Evolutionary conservation across 2,888 invertebrate genomes (phyloP).

Genomic region (Acrobasis suavella): DNA sequence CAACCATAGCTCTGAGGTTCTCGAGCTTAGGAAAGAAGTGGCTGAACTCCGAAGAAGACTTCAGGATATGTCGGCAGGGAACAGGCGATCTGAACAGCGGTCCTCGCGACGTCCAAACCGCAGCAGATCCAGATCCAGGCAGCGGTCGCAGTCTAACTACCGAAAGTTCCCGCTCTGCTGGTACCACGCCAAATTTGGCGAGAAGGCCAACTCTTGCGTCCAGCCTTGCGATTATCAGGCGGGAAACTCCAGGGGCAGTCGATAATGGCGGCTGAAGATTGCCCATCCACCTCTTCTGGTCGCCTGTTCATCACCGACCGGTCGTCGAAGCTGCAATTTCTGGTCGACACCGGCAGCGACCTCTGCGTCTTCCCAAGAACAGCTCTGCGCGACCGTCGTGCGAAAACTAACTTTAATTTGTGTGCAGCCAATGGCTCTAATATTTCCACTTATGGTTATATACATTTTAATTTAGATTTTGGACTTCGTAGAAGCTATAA

Average conservation of each 20-base stretch:
- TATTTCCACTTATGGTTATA: neutral
- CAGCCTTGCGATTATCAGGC: neutral
- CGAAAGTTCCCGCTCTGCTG: neutral
- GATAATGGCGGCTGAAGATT: neutral
- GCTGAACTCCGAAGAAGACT: no score
- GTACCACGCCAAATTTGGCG: neutral
- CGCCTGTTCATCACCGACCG: neutral
- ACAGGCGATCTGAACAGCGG: no score
- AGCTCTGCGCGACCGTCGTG: neutral
- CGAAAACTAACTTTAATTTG: neutral
- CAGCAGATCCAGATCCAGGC: no score
- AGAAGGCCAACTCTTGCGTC: neutral
- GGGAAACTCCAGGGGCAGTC: no score
- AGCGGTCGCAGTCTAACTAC: neutral
- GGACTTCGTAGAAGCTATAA: neutral
- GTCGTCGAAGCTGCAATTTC: neutral
- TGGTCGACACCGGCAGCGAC: no score
- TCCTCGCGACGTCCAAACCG: no score
- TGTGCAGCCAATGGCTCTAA: neutral
- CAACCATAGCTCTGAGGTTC: no score
- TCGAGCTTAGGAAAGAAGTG: no score
- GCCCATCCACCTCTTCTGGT: neutral
- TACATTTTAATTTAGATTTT: neutral
- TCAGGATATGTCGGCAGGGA: no score
- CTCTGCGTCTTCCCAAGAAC: no score